Evolutionary conservation across 2,113 vertebrate genomes (phyloP), one percentile per base, ranked within the genome.

Genomic region (Coptodon bakossiorum): DNA sequence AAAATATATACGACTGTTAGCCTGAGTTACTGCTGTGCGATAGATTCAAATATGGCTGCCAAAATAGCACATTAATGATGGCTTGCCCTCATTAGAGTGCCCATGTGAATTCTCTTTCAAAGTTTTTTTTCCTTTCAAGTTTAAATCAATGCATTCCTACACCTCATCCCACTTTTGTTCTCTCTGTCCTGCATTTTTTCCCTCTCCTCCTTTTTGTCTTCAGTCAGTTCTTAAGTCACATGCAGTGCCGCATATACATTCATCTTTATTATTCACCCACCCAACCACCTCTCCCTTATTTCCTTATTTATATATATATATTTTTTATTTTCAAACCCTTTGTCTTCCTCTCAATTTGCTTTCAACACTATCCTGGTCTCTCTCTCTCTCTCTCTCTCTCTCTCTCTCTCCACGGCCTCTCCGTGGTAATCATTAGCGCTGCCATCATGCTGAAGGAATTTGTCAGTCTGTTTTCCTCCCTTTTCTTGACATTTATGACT

Each of bases 401-500:
- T 40, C 29, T 31, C n/a, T 24, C 38, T 36, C 79, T 54, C 52
- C 27, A 59, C 59, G 29, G 57, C 31, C 79, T 53, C 45, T 53
- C 36, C 17, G 29, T 48, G 79, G 83, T 83, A 81, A 88, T 92
- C 94, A 92, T 96, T 95, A 91, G 87, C 66, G 82, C 93, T 91
- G 89, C 80, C 85, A 87, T 89, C 92, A 91, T 89, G 92, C 90
- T 71, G 82, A 61, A 79, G 61, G 52, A 92, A 92, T 93, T 82
- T 84, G 83, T 92, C 92, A 89, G 87, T 93, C 95, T 95, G 92
- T 95, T 96, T 92, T 93, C 89, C 85, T 91, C 87, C 83, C 76
- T 84, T 86, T 90, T 91, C 82, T 79, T 94, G 93, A 91, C 94
- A 88, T 94, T 95, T 94, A 95, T 90, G 94, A 93, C 93, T 91